Base-by-base conservation (phyloP, 1,140 invertebrate species). In the Zaprionus taronus region DNA sequence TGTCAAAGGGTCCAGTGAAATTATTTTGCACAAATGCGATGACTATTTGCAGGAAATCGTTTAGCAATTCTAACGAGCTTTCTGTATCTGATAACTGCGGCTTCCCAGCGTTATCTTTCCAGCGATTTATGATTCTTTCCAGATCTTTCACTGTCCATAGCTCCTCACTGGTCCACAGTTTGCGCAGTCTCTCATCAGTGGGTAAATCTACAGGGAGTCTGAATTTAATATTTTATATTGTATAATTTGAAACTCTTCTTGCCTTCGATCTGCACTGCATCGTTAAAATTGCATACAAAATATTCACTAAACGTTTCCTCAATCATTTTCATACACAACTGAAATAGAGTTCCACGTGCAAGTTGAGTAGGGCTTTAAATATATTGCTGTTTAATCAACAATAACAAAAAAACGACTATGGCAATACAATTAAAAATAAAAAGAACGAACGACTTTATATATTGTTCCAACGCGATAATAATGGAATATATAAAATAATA, bases 1-100 rank as follows among this genome's bases (percentile, higher is more conserved):
- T 76, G 74, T 93, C 81, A 71, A 94, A 91, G n/a, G 96, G 96
- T 11, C 97, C 96, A 67, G 95, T 96, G 94, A 96, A 98, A 93
- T 98, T 98, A 41, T 93, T 94, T 93, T 97, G 96, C 68, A 97
- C 94, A 93, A 98, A 98, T 44, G 94, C 93, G 62, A 96, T 94
- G 14, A 97, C 92, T 69, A 95, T 94, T 15, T 66, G 77, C 1
- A 92, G 53, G 2, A 82, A 81, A 36, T 84, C 73, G 14, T 66
- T 70, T 1, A 86, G 44, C 15, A 49, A 53, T 11, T 62, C 20
- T 22, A 28, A 9, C n/a, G 47, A 14, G 20, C 11, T 24, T 4
- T 51, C 47, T 12, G 4, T 22, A 22, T 51, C 47, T 24, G 47
- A 20, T 51, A 72, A 56, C 12, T 69, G 15, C 1, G 22, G 17